Base-by-base conservation (phyloP, 2,797 vertebrate species). In the Anguilla anguilla region DNA sequence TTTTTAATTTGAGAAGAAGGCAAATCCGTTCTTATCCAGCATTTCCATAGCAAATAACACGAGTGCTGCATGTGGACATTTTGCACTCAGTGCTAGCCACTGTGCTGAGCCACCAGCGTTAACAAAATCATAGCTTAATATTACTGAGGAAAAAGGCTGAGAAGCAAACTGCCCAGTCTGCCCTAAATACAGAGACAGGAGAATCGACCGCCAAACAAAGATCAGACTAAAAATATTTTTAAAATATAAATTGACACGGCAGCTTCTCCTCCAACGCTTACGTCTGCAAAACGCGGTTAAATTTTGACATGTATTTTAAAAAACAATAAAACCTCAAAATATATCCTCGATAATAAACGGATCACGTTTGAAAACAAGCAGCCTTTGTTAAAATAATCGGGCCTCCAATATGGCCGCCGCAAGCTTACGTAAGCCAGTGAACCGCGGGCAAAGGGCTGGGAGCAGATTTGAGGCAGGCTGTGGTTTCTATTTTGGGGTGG, bases 391-490 rank as follows among this genome's bases (percentile, higher is more conserved):
- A 85, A 93, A 89, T 82, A 92, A 95, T 91, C 92, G 94, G 93
- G 92, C 90, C 55, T 81, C 91, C 92, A 92, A 92, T 95, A 93
- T 93, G 94, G 91, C 92, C 91, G 92, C 92, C 90, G 87, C 93
- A 92, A 91, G 89, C 91, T 94, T 94, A 93, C 92, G 93, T 94
- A 95, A 96, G 91, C 85, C 90, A 92, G 90, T 91, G 90, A 93
- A 91, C 90, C 87, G 91, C 92, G 94, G 94, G 93, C 87, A 93
- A 88, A 83, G 77, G 28, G 94, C 94, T 92, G 88, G 89, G 90
- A 93, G 92, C 93, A 94, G 91, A 91, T 90, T 94, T n/a, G 87
- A 85, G 88, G 89, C 92, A 91, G 93, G 89, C 92, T 89, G 89
- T 74, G 90, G 89, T 89, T 88, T 92, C 19, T 43, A 77, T 31